phyloP scores from a whole-genome alignment of 2,888 invertebrate genomes.

The Blastobasis adustella region DNA sequence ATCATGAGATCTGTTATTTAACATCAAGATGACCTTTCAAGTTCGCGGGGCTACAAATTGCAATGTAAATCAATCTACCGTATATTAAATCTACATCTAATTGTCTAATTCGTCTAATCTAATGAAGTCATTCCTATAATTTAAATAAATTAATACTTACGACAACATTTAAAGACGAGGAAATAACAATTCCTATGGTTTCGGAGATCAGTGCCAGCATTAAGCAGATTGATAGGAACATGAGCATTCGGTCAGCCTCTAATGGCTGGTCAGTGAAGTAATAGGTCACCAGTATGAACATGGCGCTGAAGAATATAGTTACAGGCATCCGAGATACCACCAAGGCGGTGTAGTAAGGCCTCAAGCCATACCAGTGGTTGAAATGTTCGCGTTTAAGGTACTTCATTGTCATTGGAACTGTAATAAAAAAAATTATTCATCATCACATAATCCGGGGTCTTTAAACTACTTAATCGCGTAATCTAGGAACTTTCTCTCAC shows the following conservation, averaged over 20 bases:
- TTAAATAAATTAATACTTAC: slow-evolving; percentile 67
- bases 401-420: slow-evolving; percentile 87
- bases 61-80: too few relatives aligned
- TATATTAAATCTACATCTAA: too few relatives aligned
- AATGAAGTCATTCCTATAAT: background rate
- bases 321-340: slow-evolving; percentile 82
- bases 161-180: slow-evolving; percentile 83
- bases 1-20: background rate
- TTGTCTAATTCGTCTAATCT: background rate
- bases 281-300: slow-evolving; percentile 83
- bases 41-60: background rate
- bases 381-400: slow-evolving; percentile 87
- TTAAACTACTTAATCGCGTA: too few relatives aligned
- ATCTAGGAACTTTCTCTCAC: too few relatives aligned
- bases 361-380: slow-evolving; percentile 88
- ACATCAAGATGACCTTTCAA: background rate
- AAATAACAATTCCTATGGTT: slow-evolving; percentile 84
- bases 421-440: slow-evolving; percentile 25
- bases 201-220: slow-evolving; percentile 85
- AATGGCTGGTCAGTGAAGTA: slow-evolving; percentile 84
- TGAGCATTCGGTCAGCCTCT: slow-evolving; percentile 78
- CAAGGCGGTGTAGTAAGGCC: slow-evolving; percentile 85
- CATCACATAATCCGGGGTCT: too few relatives aligned
- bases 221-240: slow-evolving; percentile 82
- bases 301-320: slow-evolving; percentile 79